Percentiles rank a stretch among this genome's conserved stretches.
Evolutionary conservation across 2,888 invertebrate genomes (phyloP).

Genomic region (Baccha elongata): DNA sequence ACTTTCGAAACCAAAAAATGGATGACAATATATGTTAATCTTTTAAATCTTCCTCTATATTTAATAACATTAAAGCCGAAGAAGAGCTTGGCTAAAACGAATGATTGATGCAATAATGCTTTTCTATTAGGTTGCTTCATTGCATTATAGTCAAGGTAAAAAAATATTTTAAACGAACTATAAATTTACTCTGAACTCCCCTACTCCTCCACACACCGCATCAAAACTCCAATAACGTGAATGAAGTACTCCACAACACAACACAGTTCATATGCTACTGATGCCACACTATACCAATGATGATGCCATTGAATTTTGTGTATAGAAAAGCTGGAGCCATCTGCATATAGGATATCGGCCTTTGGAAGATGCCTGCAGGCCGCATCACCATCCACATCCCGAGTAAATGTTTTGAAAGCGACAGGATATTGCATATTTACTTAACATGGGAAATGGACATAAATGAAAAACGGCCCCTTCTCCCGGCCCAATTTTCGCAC

Average conservation of each 20-base stretch:
- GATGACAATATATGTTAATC: too few species aligned
- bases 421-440: slow-evolving; percentile 76
- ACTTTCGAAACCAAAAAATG: too few species aligned
- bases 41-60: too few species aligned
- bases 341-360: slow-evolving; percentile 69
- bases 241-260: slow-evolving; percentile 34
- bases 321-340: slow-evolving; percentile 26
- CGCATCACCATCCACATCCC: slow-evolving; percentile 52
- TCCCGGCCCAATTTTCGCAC: slow-evolving; percentile 39
- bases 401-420: slow-evolving; percentile 73
- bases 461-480: slow-evolving; percentile 73
- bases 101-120: too few species aligned
- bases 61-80: too few species aligned
- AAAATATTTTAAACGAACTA: too few species aligned
- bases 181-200: slow-evolving; percentile 7
- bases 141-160: too few species aligned
- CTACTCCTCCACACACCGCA: slow-evolving; percentile 18
- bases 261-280: slow-evolving; percentile 10
- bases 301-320: slow-evolving; percentile 54
- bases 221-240: slow-evolving; percentile 51
- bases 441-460: slow-evolving; percentile 75
- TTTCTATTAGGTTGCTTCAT: too few species aligned
- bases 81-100: too few species aligned
- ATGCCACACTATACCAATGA: slow-evolving; percentile 31
- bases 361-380: slow-evolving; percentile 65